Conservation (phyloP, 2,113 vertebrate species). For the Siniperca chuatsi region DNA sequence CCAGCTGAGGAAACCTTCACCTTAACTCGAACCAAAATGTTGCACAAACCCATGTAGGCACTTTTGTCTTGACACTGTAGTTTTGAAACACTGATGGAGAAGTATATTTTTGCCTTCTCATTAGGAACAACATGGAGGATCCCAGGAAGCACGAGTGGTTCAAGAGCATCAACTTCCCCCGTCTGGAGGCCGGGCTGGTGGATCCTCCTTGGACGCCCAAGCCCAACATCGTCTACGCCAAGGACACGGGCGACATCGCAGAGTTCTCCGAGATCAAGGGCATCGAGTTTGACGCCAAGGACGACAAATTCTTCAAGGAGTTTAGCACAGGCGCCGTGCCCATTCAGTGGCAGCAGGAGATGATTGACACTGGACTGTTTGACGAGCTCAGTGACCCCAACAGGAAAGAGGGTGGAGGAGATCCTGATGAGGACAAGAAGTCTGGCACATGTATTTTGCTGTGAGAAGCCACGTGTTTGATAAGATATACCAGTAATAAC, state of each 20-base stretch:
- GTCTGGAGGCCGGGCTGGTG: slow-evolving; percentile 91
- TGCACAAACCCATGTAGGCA: not conserved
- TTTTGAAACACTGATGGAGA: slow-evolving; percentile 4
- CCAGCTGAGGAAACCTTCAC: no score
- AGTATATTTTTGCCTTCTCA: slow-evolving; percentile 44
- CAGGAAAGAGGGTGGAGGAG: slow-evolving; percentile 78
- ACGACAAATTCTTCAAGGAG: slow-evolving; percentile 91
- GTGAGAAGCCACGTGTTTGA: slow-evolving; percentile 74
- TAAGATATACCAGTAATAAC: slow-evolving; percentile 16
- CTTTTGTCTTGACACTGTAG: not conserved
- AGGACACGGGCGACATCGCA: slow-evolving; percentile 91
- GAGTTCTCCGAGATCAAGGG: slow-evolving; percentile 94
- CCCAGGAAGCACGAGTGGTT: slow-evolving; percentile 94
- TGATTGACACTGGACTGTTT: slow-evolving; percentile 92
- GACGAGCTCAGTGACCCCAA: slow-evolving; percentile 92
- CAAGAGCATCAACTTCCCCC: slow-evolving; percentile 91
- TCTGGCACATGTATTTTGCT: slow-evolving; percentile 91
- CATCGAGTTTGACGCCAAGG: slow-evolving; percentile 91
- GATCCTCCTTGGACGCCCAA: slow-evolving; percentile 92
- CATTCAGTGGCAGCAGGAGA: slow-evolving; percentile 92
- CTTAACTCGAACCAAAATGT: not conserved
- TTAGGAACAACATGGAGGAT: slow-evolving; percentile 87
- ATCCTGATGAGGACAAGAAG: slow-evolving; percentile 81
- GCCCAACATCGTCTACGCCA: slow-evolving; percentile 93
- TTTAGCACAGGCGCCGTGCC: slow-evolving; percentile 91